A percentile compares a stretch with the other conserved stretches of the same genome.
Evolutionary conservation across 2,888 invertebrate genomes (phyloP).

Genomic region (Beris morrisii): DNA sequence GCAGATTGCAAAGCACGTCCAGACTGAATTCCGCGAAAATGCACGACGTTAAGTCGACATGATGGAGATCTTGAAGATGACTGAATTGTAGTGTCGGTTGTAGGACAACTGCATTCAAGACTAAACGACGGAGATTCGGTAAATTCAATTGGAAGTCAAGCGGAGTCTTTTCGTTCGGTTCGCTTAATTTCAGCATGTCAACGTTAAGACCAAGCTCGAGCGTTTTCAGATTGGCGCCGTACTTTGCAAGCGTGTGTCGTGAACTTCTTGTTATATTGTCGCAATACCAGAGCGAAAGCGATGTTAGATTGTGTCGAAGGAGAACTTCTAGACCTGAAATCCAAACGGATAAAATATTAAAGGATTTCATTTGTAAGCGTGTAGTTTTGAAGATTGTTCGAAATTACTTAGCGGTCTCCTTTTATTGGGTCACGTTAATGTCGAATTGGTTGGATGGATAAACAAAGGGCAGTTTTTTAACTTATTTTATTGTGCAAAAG

Average conservation of each 20-base stretch:
- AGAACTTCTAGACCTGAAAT: conserved; percentile 62
- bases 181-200: conserved; percentile 62
- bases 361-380: too few relatives aligned
- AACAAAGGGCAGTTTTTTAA: too few relatives aligned
- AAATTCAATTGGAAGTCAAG: conserved; percentile 63
- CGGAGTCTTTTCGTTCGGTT: conserved; percentile 57
- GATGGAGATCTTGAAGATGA: conserved; percentile 49
- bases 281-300: conserved; percentile 77
- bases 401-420: too few relatives aligned
- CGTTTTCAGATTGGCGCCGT: conserved; percentile 69
- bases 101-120: conserved; percentile 54
- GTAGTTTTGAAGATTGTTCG: too few relatives aligned
- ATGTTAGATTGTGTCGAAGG: conserved; percentile 71
- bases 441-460: too few relatives aligned
- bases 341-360: neutral
- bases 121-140: conserved; percentile 53
- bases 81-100: conserved; percentile 52
- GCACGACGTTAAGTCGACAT: conserved; percentile 55
- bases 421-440: too few relatives aligned
- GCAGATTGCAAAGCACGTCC: conserved; percentile 61
- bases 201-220: conserved; percentile 72
- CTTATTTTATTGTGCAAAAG: too few relatives aligned
- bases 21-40: conserved; percentile 54
- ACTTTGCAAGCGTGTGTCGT: conserved; percentile 68
- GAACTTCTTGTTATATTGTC: conserved; percentile 65